Base-by-base conservation (phyloP, 2,113 vertebrate species). In the Motacilla alba region DNA sequence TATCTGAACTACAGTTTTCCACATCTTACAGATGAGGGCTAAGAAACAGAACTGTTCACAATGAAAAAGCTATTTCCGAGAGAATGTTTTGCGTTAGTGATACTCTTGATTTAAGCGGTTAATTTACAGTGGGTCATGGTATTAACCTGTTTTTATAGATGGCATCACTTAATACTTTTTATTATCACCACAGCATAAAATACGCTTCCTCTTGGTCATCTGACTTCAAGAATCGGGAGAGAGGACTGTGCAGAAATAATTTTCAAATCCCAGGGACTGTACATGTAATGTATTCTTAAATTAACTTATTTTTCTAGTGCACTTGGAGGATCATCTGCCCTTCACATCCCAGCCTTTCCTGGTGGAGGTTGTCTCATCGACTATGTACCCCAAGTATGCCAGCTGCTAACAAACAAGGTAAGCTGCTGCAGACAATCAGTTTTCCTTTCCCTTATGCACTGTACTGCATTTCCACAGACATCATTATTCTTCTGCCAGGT, bases 351-450 rank as follows among this genome's bases (percentile, higher is more conserved):
- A 94, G 98, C 99, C 87, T 99, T 99, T 96, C 99, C 99, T 43
- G 96, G 99, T 93, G 99, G 99, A 95, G 99, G 99, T 70, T 99
- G 99, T 97, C 99, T 99, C 84, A 99, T 99, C 5, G 99, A 99
- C 97, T 99, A 99, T 4, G 99, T 99, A 74, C 99, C 99, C 56
- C 99, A 99, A 98, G 99, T 99, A 31, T 99, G 99, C 97, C 99
- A 99, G 96, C 97, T 99, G 80, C 98, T 99, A 95, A 99, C 98
- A 86, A 99, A 99, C 97, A 99, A 99, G 99, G 99, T 99, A 98
- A 98, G 95, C 33, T 28, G 68, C 9, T 49, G 49, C 41, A 64
- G 21, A 63, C 30, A 83, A 33, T 79, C 49, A 41, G 0, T 55
- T 87, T 75, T 68, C 46, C 26, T 59, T 91, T 80, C 47, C 24